Conservation (phyloP, 2,113 vertebrate genomes). For the Eonycteris spelaea region DNA sequence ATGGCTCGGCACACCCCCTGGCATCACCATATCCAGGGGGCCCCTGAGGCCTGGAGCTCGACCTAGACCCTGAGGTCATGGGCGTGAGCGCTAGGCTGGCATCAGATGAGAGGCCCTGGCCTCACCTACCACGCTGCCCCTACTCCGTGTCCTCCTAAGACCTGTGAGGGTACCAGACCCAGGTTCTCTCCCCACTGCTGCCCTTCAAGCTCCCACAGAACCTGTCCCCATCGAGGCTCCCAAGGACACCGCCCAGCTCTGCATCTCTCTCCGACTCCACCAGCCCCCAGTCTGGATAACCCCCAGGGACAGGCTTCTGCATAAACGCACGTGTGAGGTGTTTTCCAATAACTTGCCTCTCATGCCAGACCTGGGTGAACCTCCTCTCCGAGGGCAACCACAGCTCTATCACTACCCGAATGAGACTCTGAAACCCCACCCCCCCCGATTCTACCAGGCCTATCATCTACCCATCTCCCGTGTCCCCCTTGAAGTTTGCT, state of each 20-base stretch:
- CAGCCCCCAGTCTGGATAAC: neutral
- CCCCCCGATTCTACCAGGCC: neutral
- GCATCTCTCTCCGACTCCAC: neutral
- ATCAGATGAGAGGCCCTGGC: neutral
- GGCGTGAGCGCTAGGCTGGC: neutral
- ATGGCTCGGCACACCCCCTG: neutral
- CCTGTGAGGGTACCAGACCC: neutral
- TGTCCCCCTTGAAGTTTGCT: neutral
- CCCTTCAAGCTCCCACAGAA: neutral
- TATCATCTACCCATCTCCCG: neutral
- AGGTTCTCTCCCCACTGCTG: neutral
- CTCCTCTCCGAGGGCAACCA: neutral
- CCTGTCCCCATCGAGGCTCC: neutral
- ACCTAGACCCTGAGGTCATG: neutral
- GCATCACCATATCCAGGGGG: neutral
- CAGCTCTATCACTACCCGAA: neutral
- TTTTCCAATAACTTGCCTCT: neutral
- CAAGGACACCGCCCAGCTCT: neutral
- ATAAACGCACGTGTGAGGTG: neutral
- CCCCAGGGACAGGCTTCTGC: neutral
- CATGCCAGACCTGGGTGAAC: neutral
- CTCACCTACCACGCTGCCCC: neutral
- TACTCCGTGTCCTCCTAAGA: neutral
- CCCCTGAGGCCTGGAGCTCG: neutral
- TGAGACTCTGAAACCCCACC: neutral